Percentiles rank a stretch among this genome's conserved stretches.
phyloP scores from a whole-genome alignment of 2,797 vertebrate genomes.

The Xenops minutus region DNA sequence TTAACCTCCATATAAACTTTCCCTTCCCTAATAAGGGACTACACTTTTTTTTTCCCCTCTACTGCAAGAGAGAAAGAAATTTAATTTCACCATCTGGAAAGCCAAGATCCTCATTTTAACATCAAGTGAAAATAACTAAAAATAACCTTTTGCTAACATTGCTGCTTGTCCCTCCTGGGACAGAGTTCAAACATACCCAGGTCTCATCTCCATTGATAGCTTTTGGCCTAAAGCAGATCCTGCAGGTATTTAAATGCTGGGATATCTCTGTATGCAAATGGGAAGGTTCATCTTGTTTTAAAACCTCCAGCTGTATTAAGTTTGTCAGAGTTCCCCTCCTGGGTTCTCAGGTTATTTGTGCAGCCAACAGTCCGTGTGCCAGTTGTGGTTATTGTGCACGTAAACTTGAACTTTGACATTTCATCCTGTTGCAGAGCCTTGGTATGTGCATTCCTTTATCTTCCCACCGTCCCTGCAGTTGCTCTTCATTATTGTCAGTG shows the following conservation, averaged over 20 bases:
- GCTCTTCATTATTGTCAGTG: constrained; percentile 44
- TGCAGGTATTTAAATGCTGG: not conserved
- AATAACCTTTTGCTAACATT: constrained; percentile 4
- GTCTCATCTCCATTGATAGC: not conserved
- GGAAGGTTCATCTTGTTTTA: not conserved
- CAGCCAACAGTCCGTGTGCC: not conserved
- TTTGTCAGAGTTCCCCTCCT: not conserved
- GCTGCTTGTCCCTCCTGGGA: not conserved
- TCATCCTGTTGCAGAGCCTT: not conserved
- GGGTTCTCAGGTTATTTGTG: not conserved
- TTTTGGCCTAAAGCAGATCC: not conserved
- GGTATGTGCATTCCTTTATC: constrained; percentile 52
- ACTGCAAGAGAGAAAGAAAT: not conserved
- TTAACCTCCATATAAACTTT: not conserved
- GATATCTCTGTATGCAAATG: not conserved
- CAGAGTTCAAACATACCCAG: not conserved
- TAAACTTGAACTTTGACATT: constrained; percentile 54
- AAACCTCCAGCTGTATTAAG: not conserved
- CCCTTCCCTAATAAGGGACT: not conserved
- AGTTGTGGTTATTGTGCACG: not conserved
- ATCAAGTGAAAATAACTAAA: constrained; percentile 40
- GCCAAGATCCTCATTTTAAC: constrained; percentile 27
- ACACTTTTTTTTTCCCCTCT: not conserved
- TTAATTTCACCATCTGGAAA: constrained; percentile 7
- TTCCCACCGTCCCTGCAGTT: constrained; percentile 33